Evolutionary conservation across 2,113 vertebrate species (phyloP).

Genomic region (Pomatorhinus ruficollis): DNA sequence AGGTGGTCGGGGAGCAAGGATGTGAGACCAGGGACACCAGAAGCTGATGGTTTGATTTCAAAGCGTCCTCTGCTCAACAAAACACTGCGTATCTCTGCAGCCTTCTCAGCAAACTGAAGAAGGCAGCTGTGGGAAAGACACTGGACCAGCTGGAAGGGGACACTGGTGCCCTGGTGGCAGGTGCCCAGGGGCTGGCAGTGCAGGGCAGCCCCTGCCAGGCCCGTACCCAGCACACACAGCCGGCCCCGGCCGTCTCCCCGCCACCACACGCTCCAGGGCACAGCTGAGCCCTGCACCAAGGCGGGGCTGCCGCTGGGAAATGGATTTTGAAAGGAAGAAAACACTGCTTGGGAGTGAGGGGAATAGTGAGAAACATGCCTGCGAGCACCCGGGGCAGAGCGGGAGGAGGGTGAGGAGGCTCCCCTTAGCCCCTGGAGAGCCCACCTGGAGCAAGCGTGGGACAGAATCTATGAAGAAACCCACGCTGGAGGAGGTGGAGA

Average conservation of each 20-base stretch:
- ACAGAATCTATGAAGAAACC: background rate
- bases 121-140: background rate
- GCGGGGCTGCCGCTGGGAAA: background rate
- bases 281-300: background rate
- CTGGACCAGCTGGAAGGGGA: background rate
- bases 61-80: background rate
- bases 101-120: background rate
- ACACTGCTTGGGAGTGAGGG: accelerated
- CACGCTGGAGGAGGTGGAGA: accelerated
- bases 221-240: background rate
- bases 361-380: background rate
- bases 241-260: background rate
- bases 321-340: background rate
- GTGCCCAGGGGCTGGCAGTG: background rate
- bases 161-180: background rate
- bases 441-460: background rate
- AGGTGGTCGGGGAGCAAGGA: accelerated
- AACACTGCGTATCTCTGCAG: accelerated
- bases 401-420: background rate
- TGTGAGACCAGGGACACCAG: background rate
- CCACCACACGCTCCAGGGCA: background rate
- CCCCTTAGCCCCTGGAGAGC: background rate
- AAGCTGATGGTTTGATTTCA: background rate
- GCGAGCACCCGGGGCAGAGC: accelerated
- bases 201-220: background rate